Conservation (phyloP, 2,797 vertebrate species). For the Podarcis siculus region DNA sequence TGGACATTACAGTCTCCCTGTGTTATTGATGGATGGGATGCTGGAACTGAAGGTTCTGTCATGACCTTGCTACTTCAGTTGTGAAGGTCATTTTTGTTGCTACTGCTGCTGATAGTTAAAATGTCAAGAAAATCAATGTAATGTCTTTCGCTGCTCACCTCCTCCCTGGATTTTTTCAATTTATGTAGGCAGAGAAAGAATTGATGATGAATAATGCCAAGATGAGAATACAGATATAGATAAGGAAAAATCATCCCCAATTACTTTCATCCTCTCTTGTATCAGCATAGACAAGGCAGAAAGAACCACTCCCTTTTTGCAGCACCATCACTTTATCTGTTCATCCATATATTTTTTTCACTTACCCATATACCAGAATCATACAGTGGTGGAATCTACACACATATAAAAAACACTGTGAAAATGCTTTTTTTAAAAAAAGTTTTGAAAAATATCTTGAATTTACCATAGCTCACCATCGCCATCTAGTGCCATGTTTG, state of each 20-base stretch:
- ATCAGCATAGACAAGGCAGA: background rate
- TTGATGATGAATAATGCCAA: background rate
- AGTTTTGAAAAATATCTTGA: too few species aligned
- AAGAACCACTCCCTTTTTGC: background rate
- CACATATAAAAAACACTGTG: too few species aligned
- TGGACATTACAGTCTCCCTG: background rate
- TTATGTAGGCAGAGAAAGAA: constrained; percentile 3
- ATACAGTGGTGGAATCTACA: background rate
- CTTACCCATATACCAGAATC: background rate
- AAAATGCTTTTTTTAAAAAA: too few species aligned
- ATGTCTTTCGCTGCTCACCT: constrained; percentile 11
- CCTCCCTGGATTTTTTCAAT: constrained; percentile 14
- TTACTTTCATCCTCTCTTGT: constrained; percentile 1
- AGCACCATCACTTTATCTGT: background rate
- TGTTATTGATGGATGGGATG: background rate
- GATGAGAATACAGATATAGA: background rate
- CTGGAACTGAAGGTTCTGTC: background rate
- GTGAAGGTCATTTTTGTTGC: constrained; percentile 8
- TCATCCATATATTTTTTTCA: background rate
- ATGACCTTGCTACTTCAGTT: constrained; percentile 6
- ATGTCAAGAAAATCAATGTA: constrained; percentile 35
- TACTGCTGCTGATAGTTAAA: constrained; percentile 21
- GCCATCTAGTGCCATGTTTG: too few species aligned
- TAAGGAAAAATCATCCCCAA: background rate
- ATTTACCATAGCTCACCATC: too few species aligned